Conservation (phyloP, 2,113 vertebrate species). For the Carassius carassius region DNA sequence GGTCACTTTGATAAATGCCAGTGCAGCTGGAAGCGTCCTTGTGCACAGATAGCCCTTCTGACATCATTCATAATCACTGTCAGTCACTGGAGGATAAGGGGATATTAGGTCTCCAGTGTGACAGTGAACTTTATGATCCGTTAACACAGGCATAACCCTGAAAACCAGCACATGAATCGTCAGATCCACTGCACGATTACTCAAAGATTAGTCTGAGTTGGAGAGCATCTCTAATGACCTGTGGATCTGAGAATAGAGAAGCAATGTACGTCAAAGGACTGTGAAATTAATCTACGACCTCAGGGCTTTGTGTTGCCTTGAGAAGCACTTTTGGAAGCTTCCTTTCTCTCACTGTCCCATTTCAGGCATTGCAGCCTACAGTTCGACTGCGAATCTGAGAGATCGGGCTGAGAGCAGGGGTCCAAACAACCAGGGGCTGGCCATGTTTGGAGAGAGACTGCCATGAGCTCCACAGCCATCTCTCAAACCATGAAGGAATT, state of each 20-base stretch:
- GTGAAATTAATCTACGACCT: slow-evolving; percentile 40
- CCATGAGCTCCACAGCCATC: slow-evolving; percentile 56
- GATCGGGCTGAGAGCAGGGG: slow-evolving; percentile 79
- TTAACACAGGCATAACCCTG: slow-evolving; percentile 10
- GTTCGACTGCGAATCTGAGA: slow-evolving; percentile 78
- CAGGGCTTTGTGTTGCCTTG: slow-evolving; percentile 25
- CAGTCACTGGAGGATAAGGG: background rate
- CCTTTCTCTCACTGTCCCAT: slow-evolving; percentile 8
- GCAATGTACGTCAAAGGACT: slow-evolving; percentile 44
- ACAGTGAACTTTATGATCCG: slow-evolving; percentile 4
- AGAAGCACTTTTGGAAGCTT: slow-evolving; percentile 45
- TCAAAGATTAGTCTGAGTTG: slow-evolving; percentile 14
- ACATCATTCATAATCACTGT: slow-evolving; percentile 5
- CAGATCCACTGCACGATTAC: slow-evolving; percentile 15
- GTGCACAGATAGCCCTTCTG: slow-evolving; percentile 25
- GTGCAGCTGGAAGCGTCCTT: background rate
- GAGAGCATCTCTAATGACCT: background rate
- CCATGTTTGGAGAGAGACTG: slow-evolving; percentile 29
- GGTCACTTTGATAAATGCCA: slow-evolving; percentile 32
- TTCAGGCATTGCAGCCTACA: slow-evolving; percentile 77
- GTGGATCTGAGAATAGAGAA: slow-evolving; percentile 30
- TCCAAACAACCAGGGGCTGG: slow-evolving; percentile 48
- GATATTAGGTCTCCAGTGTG: background rate
- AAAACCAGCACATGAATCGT: background rate
- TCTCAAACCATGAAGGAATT: slow-evolving; percentile 99